Percentiles rank a stretch among this genome's conserved stretches.
These are phyloP conservation scores for Hyposoter dolosus DNA, from an alignment of 2,888 invertebrate genomes.

Conservation along the genomic window DNA sequence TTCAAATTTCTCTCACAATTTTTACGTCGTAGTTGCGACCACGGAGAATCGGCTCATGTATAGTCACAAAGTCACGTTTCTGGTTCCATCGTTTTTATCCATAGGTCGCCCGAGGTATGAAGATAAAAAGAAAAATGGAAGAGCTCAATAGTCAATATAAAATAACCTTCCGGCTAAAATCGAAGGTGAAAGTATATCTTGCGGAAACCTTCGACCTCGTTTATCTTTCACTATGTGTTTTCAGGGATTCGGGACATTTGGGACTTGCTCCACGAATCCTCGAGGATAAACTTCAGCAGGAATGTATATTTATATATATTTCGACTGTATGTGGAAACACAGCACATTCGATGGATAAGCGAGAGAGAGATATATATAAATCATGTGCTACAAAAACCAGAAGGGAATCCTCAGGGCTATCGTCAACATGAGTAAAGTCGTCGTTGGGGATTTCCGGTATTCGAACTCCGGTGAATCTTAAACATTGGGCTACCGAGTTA, in stretches of 20 bases:
- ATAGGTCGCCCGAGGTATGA: constrained; percentile 3
- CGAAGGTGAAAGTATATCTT: constrained; percentile 49
- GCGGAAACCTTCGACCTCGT: constrained; percentile 49
- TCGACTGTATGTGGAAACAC: not conserved
- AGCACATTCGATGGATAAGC: constrained; percentile 15
- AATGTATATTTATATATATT: constrained; percentile 10
- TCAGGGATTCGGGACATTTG: constrained; percentile 26
- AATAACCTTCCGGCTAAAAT: constrained; percentile 41
- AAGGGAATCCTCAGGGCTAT: constrained; percentile 32
- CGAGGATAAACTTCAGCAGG: constrained; percentile 17
- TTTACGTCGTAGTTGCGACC: too few relatives aligned
- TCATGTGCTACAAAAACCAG: not conserved
- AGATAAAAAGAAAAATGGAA: not conserved
- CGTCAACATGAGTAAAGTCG: constrained; percentile 51
- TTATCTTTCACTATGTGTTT: constrained; percentile 11
- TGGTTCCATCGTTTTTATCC: not conserved
- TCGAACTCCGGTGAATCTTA: constrained; percentile 25
- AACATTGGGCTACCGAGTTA: not conserved
- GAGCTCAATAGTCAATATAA: constrained; percentile 21
- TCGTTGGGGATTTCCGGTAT: constrained; percentile 36
- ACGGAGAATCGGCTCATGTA: not conserved
- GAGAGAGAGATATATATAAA: constrained; percentile 29
- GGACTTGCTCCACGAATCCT: not conserved
- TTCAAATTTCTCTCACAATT: not conserved
- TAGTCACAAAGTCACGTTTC: constrained; percentile 8